Evolutionary conservation across 2,797 vertebrate species (phyloP).

Genomic region (Syndactyla subalaris): DNA sequence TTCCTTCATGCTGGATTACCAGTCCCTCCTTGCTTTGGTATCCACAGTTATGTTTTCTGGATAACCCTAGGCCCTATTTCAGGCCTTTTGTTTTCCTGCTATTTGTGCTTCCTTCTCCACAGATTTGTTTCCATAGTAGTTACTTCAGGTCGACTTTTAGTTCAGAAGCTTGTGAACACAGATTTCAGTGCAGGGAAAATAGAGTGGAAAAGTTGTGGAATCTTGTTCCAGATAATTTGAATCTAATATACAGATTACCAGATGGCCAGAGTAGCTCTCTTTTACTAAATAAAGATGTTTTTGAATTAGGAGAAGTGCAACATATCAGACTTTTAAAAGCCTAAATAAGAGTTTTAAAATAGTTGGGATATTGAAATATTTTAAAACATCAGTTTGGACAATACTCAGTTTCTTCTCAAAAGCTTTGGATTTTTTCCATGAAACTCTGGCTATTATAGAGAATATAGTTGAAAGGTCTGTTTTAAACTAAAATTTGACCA

Average conservation of each 20-base stretch:
- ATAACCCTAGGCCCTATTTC: background rate
- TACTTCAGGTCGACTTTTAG: background rate
- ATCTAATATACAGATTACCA: background rate
- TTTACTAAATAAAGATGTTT: background rate
- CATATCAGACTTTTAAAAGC: background rate
- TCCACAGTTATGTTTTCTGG: background rate
- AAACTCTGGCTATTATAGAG: background rate
- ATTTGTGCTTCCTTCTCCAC: rapidly evolving
- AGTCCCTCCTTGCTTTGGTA: background rate
- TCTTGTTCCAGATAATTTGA: background rate
- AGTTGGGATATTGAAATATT: background rate
- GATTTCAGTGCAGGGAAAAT: background rate
- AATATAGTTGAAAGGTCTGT: background rate
- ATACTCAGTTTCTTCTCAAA: background rate
- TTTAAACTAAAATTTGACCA: background rate
- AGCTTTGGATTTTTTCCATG: background rate
- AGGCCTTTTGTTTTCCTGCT: background rate
- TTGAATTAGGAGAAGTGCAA: background rate
- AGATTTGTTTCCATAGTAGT: background rate
- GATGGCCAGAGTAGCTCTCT: background rate
- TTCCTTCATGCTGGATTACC: background rate
- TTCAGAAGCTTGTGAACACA: background rate
- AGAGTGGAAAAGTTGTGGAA: background rate
- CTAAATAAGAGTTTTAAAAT: background rate
- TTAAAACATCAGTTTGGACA: background rate